Conservation (phyloP, 1,140 invertebrate species). For the Leptinotarsa lineolata region DNA sequence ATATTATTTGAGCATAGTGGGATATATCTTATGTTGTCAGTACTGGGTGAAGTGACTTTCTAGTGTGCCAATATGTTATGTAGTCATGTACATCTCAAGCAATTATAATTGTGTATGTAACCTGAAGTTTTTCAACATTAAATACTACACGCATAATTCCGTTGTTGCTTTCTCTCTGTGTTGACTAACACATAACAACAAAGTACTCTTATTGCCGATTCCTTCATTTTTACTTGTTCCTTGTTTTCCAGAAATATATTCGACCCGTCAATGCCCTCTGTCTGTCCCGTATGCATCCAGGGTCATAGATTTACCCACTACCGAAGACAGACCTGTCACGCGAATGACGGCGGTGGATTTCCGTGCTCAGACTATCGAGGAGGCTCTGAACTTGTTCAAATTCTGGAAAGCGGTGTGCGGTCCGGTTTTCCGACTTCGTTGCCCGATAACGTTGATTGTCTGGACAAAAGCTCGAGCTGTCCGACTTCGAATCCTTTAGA, state of each 20-base stretch:
- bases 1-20: too few species aligned
- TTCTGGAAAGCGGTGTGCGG: conserved; percentile 13
- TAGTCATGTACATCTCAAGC: too few species aligned
- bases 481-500: conserved; percentile 28
- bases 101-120: too few species aligned
- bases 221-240: too few species aligned
- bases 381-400: conserved; percentile 22
- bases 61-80: too few species aligned
- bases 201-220: too few species aligned
- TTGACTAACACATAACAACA: too few species aligned
- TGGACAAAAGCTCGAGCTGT: conserved; percentile 37
- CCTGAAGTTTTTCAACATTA: too few species aligned
- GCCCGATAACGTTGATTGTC: conserved; percentile 40
- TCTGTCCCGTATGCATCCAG: not conserved
- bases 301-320: not conserved
- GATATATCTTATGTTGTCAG: too few species aligned
- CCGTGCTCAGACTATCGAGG: conserved; percentile 24
- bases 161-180: too few species aligned
- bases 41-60: too few species aligned
- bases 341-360: not conserved
- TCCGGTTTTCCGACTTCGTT: conserved; percentile 30
- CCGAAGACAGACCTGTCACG: conserved; percentile 14
- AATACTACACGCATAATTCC: too few species aligned
- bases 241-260: not conserved
- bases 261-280: not conserved